These are phyloP conservation scores for Dascyllus trimaculatus DNA, from an alignment of 2,113 vertebrate genomes.

Conservation along the genomic window DNA sequence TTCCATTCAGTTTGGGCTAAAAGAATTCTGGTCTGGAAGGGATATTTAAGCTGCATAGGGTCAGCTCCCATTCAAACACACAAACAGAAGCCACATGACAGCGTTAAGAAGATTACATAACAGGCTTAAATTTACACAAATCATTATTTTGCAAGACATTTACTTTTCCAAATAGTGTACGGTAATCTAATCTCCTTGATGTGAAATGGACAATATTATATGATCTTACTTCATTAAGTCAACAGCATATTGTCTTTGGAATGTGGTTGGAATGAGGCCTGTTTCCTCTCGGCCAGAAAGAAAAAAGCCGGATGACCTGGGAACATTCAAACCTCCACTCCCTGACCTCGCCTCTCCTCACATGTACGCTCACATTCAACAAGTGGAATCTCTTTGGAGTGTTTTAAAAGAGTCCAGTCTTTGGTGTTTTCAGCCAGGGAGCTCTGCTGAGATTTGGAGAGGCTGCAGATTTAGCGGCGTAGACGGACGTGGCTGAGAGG, in stretches of 20 bases:
- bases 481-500: constrained; percentile 23
- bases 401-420: constrained; percentile 10
- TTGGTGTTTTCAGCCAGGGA: constrained; percentile 5
- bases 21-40: constrained; percentile 37
- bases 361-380: constrained; percentile 1
- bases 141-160: background rate
- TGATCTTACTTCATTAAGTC: background rate
- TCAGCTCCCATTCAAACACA: background rate
- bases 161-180: background rate
- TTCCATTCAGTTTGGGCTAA: constrained; percentile 53
- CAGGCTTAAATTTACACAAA: constrained; percentile 2
- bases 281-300: constrained; percentile 56
- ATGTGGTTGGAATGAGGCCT: constrained; percentile 62
- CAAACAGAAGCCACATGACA: constrained; percentile 16
- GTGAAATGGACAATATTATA: background rate
- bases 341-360: constrained; percentile 28
- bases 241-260: constrained; percentile 29
- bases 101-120: constrained; percentile 23
- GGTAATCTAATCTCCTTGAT: background rate
- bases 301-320: constrained; percentile 42
- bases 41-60: constrained; percentile 10
- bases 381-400: constrained; percentile 4
- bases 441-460: constrained; percentile 21
- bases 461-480: constrained; percentile 6
- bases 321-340: constrained; percentile 36